Base-by-base conservation (phyloP, 2,797 vertebrate genomes). In the Onychomys torridus region DNA sequence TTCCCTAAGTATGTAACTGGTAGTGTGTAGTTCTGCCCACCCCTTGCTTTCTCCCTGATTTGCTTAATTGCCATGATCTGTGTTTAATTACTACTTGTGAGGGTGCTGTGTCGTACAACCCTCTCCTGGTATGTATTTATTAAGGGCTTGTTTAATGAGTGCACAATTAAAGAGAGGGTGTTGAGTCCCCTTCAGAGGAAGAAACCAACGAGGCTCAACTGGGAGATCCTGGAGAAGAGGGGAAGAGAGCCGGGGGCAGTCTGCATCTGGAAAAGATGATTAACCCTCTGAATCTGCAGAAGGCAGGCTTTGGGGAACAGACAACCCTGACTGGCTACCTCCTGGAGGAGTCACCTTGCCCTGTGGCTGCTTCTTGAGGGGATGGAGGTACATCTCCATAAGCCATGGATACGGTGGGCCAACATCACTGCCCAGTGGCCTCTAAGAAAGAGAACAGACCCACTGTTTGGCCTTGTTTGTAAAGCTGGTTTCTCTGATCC, bases 61-160 rank as follows among this genome's bases (percentile, higher is more conserved):
- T 97, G 95, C 91, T 95, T 97, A 98, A 97, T 96, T 96, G 97
- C 96, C 95, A 88, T 97, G 96, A 94, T 97, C 90, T 93, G 86
- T 90, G 93, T 90, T 95, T 98, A 97, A 97, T 98, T 91, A 97
- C 83, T 96, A 97, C 95, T 97, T 97, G 89, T 93, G 93, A 95
- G 97, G 90, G 61, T 32, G 89, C 81, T 82, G 11, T 93, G 86
- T 97, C 90, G 90, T 52, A 91, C 92, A 96, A 95, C 86, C 71
- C 81, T 93, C 93, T 95, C 92, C 94, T 91, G 87, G 94, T 95
- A n/a, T 95, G 79, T 94, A 32, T 95, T 98, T 97, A 96, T 96
- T 95, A 95, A 95, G 92, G 85, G 57, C 89, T 97, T 97, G 90
- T 85, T 95, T 96, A 97, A 95, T 88, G 96, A 97, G 90, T 57